Evolutionary conservation across 2,113 vertebrate species (phyloP).

Genomic region (Edolisoma coerulescens): DNA sequence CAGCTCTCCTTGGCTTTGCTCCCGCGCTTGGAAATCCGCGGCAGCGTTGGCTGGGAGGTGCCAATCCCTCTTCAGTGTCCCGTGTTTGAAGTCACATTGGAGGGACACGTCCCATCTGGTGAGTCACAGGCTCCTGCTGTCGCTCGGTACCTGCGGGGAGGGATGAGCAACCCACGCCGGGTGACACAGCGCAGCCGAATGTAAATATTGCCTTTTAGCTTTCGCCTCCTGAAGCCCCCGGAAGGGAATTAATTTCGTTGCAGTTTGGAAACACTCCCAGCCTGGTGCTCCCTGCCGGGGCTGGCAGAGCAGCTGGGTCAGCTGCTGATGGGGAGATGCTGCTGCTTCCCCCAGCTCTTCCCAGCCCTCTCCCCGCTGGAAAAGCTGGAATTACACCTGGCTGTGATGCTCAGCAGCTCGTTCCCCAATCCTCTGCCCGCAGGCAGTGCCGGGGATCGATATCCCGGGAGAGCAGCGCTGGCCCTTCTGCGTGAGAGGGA

Average conservation of each 20-base stretch:
- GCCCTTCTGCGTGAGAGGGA: neutral
- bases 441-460: neutral
- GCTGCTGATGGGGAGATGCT: neutral
- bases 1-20: neutral
- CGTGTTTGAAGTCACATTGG: neutral
- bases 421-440: neutral
- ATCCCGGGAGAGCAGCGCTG: neutral
- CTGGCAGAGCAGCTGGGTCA: neutral
- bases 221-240: neutral
- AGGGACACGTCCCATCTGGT: neutral
- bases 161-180: neutral
- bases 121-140: conserved; percentile 15
- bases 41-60: neutral
- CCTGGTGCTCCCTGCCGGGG: neutral
- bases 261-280: neutral
- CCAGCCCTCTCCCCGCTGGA: accelerated
- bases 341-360: neutral
- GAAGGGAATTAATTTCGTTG: neutral
- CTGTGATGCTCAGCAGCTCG: neutral
- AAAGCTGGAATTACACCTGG: neutral
- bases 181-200: neutral
- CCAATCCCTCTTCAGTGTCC: neutral
- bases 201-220: neutral
- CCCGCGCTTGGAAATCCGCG: neutral
- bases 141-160: neutral